Percentiles rank a stretch among this genome's conserved stretches.
These are phyloP conservation scores for Pseudachorutes palmiensis DNA, from an alignment of 1,140 invertebrate species.

Conservation along the genomic window DNA sequence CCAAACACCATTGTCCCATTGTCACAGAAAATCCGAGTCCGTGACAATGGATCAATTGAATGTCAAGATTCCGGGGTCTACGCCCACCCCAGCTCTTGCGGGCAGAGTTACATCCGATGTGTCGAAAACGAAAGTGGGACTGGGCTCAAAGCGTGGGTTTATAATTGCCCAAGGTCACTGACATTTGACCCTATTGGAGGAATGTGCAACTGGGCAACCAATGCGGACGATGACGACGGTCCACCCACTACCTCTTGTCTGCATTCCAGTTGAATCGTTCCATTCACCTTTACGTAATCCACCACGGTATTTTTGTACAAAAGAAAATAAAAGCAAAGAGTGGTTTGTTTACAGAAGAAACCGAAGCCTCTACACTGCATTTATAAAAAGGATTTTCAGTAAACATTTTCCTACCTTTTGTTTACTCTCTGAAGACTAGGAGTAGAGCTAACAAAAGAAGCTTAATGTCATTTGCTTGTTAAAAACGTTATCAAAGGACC, in stretches of 20 bases:
- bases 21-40: conserved; percentile 53
- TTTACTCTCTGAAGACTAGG: no score
- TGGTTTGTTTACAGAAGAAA: no score
- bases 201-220: conserved; percentile 74
- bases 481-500: no score
- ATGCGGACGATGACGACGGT: background rate
- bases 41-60: conserved; percentile 56
- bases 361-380: no score
- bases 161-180: conserved; percentile 71
- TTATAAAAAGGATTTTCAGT: no score
- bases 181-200: conserved; percentile 79
- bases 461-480: no score
- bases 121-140: conserved; percentile 70
- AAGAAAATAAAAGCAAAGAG: no score
- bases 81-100: conserved; percentile 72
- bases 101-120: conserved; percentile 56
- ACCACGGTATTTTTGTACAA: no score
- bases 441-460: no score
- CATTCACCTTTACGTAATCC: no score
- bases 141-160: conserved; percentile 75
- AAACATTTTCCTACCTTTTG: no score
- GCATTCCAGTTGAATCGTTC: no score
- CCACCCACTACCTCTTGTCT: background rate
- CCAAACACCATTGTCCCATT: conserved; percentile 39
- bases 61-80: conserved; percentile 81